A percentile compares a stretch with the other conserved stretches of the same genome.
Evolutionary conservation across 2,888 invertebrate genomes (phyloP).

Genomic region (Xylocampa areola): DNA sequence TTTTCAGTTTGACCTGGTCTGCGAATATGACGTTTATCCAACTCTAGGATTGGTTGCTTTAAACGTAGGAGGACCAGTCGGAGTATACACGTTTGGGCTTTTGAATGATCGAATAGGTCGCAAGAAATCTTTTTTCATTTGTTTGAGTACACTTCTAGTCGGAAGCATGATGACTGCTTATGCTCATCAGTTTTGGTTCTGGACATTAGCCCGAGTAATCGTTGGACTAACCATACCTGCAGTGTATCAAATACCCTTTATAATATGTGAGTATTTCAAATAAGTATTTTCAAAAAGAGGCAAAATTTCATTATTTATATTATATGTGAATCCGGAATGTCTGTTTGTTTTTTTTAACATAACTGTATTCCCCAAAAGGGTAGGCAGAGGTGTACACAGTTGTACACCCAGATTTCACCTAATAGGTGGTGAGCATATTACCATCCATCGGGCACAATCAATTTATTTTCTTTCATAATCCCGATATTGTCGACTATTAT

Average conservation of each 20-base stretch:
- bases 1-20: constrained; percentile 96
- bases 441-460: too few species aligned
- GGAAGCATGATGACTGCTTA: constrained; percentile 95
- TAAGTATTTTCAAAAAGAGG: too few species aligned
- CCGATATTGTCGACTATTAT: too few species aligned
- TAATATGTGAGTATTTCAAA: constrained; percentile 94
- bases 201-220: constrained; percentile 94
- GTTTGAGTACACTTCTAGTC: constrained; percentile 94
- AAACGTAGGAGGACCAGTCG: constrained; percentile 96
- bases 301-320: too few species aligned
- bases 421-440: too few species aligned
- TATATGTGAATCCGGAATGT: too few species aligned
- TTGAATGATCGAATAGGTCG: constrained; percentile 96
- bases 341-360: too few species aligned
- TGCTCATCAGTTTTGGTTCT: constrained; percentile 94
- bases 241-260: constrained; percentile 98
- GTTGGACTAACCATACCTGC: constrained; percentile 98
- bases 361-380: too few species aligned
- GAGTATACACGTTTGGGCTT: constrained; percentile 96
- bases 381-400: too few species aligned
- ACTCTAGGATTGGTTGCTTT: constrained; percentile 96
- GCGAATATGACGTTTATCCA: constrained; percentile 95
- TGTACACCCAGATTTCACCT: too few species aligned
- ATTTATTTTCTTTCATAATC: too few species aligned
- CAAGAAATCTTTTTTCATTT: constrained; percentile 95